Base-by-base conservation (phyloP, 2,888 invertebrate genomes). In the Pterostichus madidus region DNA sequence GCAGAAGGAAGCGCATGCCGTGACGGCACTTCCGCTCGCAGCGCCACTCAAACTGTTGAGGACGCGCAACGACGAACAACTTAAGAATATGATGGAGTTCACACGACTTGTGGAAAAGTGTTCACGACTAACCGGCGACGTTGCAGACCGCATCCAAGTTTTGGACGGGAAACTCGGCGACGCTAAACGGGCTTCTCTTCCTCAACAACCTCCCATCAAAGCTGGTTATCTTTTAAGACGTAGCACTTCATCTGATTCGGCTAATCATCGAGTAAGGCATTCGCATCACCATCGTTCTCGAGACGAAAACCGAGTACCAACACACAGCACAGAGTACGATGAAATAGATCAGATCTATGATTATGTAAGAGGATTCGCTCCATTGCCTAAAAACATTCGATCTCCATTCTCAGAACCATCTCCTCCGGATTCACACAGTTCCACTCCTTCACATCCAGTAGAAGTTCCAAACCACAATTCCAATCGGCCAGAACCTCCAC, bases 331-430 rank as follows among this genome's bases (percentile, higher is more conserved):
- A 88, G 97, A 97, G 87, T 97, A 98, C 90, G 97, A 98, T 86
- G 98, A 98, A 90, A 97, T 98, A 86, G 98, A 98, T 91, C 97
- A 98, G 90, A 97, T 98, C 85, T 98, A 98, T 89, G 97, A 98
- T 89, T 98, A 98, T 89, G 97, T 98, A 0, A 92, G 98, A 84
- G 98, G 98, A 0, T 95, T 98, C 86, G 97, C 97, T 76, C 97
- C 97, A 0, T 92, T 97, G 35, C 97, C 98, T 5, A 96, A 96
- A 89, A 95, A 93, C 87, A 93, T 95, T 31, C 92, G 94, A 87
- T 93, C 94, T 0, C 94, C 94, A 0, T 94, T 94, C 87, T 91
- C 89, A 86, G 89, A 91, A 89, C 86, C 90, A 86, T 85, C 91
- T 87, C 88, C 91, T 87, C 87, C 91, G 87, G 91, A 91, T 52